A percentile compares a stretch with the other conserved stretches of the same genome.
Conservation (phyloP, 2,797 vertebrate genomes). For the Amblyopsis hoosieri region DNA sequence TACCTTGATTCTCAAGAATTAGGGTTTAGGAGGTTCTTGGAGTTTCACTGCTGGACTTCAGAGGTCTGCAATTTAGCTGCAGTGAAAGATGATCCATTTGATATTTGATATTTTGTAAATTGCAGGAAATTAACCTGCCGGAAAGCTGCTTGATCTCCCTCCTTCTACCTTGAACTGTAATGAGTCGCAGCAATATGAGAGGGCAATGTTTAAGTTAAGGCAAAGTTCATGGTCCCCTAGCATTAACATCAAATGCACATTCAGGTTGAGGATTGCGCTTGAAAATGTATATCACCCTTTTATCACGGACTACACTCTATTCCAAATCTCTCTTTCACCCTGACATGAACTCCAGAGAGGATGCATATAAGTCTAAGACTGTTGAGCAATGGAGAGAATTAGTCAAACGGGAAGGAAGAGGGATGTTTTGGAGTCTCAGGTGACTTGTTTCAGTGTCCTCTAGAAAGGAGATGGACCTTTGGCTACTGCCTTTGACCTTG, state of each 20-base stretch:
- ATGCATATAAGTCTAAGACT: slow-evolving; percentile 27
- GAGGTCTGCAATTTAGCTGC: slow-evolving; percentile 53
- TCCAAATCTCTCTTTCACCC: slow-evolving; percentile 20
- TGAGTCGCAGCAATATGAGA: slow-evolving; percentile 65
- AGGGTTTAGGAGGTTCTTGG: slow-evolving; percentile 51
- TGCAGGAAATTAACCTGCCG: slow-evolving; percentile 72
- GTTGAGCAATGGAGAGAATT: slow-evolving; percentile 20
- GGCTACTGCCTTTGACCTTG: slow-evolving; percentile 25
- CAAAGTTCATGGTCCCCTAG: slow-evolving; percentile 19
- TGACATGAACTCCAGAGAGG: slow-evolving; percentile 13
- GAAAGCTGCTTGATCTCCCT: slow-evolving; percentile 65
- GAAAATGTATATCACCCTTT: slow-evolving; percentile 23
- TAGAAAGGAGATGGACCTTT: slow-evolving; percentile 6
- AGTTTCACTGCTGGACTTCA: slow-evolving; percentile 50
- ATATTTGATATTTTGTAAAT: slow-evolving; percentile 66
- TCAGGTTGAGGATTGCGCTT: background rate
- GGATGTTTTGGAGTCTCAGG: slow-evolving; percentile 7
- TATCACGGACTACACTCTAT: slow-evolving; percentile 3
- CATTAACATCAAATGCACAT: slow-evolving; percentile 22
- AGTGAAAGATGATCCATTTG: slow-evolving; percentile 72
- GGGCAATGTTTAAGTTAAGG: slow-evolving; percentile 39
- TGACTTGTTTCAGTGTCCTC: background rate
- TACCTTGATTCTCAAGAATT: slow-evolving; percentile 57
- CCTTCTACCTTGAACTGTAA: slow-evolving; percentile 59
- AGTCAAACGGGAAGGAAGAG: slow-evolving; percentile 13